These are phyloP conservation scores for Nyctalus aviator DNA, from an alignment of 2,797 vertebrate genomes.

Conservation along the genomic window DNA sequence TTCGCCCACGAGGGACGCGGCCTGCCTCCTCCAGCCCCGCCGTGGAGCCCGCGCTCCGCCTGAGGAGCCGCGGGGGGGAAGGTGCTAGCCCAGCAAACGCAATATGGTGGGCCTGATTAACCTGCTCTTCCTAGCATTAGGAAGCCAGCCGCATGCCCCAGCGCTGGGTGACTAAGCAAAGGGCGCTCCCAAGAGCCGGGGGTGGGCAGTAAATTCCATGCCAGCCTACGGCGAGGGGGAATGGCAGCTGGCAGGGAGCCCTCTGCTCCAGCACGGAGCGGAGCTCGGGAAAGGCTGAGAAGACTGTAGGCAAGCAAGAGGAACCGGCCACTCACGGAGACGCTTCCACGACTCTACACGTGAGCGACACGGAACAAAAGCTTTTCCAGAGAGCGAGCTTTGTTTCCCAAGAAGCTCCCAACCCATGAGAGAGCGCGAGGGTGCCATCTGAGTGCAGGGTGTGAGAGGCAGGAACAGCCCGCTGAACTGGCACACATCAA, in stretches of 20 bases:
- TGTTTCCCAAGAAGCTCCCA: background rate
- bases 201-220: background rate
- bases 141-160: background rate
- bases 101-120: background rate
- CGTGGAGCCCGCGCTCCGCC: background rate
- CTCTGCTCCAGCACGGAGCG: background rate
- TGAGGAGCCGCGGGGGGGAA: background rate
- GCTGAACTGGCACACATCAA: background rate
- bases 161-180: background rate
- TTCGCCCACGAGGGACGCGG: background rate
- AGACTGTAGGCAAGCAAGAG: background rate
- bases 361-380: background rate
- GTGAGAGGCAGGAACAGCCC: background rate
- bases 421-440: accelerated
- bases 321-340: background rate
- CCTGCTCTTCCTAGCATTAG: background rate
- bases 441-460: accelerated
- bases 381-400: background rate
- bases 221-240: background rate
- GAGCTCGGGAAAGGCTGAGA: background rate
- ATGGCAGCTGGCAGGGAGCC: background rate
- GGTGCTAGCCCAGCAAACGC: background rate
- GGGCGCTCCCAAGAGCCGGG: background rate
- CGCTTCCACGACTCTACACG: no score
- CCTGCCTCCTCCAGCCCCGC: background rate